A percentile compares a stretch with the other conserved stretches of the same genome.
phyloP scores from a whole-genome alignment of 2,113 vertebrate genomes.

The Manacus vitellinus region DNA sequence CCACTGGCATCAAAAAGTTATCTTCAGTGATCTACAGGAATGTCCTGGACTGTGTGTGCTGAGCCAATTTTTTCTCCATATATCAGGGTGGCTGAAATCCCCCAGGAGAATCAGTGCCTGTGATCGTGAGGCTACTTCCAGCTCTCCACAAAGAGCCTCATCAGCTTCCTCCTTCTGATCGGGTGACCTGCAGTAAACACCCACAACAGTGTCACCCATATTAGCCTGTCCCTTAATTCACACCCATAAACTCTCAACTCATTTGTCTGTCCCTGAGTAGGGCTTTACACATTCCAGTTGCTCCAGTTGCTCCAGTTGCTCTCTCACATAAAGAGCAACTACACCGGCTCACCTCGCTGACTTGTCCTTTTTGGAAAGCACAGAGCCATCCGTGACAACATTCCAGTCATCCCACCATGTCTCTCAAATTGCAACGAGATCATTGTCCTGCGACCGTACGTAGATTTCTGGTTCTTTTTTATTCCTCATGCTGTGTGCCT shows the following conservation, averaged over 20 bases:
- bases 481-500: neutral
- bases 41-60: neutral
- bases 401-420: neutral
- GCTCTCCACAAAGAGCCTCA: neutral
- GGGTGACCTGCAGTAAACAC: neutral
- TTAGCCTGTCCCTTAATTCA: neutral
- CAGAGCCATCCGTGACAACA: too few relatives aligned
- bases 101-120: neutral
- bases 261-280: neutral
- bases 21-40: neutral
- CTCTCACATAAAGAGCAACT: neutral
- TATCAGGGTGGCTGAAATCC: neutral
- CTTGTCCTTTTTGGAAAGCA: neutral
- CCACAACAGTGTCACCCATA: neutral
- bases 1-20: neutral
- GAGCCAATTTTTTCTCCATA: neutral
- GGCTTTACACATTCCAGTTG: neutral
- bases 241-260: neutral
- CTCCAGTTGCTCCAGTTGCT: neutral
- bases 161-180: neutral
- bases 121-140: neutral
- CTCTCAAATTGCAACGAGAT: neutral
- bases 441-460: fast-evolving
- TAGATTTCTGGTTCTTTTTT: neutral
- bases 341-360: neutral